A percentile compares a stretch with the other conserved stretches of the same genome.
Conservation (phyloP, 2,113 vertebrate species). For the Calidris pugnax region DNA sequence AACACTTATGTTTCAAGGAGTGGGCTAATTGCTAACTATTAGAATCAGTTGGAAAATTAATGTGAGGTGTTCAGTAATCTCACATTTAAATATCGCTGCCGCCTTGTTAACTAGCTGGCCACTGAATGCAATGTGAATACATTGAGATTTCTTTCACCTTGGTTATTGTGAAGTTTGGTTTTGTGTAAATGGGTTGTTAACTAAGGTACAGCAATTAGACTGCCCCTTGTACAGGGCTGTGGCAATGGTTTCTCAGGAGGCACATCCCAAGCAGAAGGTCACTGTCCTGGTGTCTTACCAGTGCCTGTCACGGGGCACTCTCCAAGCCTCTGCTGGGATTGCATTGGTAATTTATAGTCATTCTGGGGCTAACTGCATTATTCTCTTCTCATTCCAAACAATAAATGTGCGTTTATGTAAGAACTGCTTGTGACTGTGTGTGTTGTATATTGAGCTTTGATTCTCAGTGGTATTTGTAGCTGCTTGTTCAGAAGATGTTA, state of each 20-base stretch:
- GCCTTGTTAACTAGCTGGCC: background rate
- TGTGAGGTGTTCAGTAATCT: background rate
- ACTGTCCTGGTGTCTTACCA: too few relatives aligned
- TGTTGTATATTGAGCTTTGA: background rate
- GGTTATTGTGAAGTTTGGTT: background rate
- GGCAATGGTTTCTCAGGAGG: background rate
- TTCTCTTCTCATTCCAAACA: background rate
- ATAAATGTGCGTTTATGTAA: background rate
- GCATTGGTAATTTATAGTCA: background rate
- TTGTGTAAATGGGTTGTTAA: background rate
- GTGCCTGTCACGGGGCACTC: too few relatives aligned
- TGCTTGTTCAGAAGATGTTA: background rate
- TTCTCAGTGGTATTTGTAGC: background rate
- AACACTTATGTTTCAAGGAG: background rate
- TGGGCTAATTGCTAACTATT: background rate
- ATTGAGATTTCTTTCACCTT: background rate
- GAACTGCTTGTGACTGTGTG: background rate
- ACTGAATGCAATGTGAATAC: background rate
- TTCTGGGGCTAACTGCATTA: background rate
- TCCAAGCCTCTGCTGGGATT: too few relatives aligned
- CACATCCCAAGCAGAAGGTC: background rate
- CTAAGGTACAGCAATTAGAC: background rate
- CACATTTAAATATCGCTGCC: background rate
- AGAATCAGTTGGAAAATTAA: background rate
- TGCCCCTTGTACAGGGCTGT: fast-evolving